phyloP scores from a whole-genome alignment of 2,888 invertebrate genomes.

The Pogonocherus hispidulus region DNA sequence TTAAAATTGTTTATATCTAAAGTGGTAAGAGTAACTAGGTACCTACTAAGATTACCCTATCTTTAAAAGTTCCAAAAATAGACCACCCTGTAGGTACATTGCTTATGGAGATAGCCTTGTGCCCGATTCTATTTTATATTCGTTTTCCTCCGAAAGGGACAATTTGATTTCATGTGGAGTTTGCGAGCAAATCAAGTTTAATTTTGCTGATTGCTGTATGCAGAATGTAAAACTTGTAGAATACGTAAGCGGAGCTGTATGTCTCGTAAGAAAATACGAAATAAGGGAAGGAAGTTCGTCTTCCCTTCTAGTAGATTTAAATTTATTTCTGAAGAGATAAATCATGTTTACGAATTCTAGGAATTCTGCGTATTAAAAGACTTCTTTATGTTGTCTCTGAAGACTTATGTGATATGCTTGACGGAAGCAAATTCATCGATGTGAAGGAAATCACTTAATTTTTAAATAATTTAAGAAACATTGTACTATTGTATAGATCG shows the following conservation, averaged over 20 bases:
- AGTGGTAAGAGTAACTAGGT: no score
- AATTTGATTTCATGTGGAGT: constrained; percentile 54
- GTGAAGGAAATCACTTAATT: neutral
- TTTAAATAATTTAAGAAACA: neutral
- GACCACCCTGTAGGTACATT: no score
- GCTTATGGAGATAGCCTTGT: constrained; percentile 17
- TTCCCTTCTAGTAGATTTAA: constrained; percentile 7
- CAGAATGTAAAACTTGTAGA: constrained; percentile 54
- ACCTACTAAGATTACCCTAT: no score
- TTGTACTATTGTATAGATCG: no score
- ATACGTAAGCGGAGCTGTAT: constrained; percentile 51
- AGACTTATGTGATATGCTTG: neutral
- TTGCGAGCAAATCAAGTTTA: constrained; percentile 56
- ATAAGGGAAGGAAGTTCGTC: constrained; percentile 36
- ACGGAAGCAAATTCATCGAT: neutral
- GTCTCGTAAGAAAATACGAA: constrained; percentile 50
- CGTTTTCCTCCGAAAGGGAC: constrained; percentile 51
- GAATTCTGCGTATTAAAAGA: neutral
- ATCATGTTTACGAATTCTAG: neutral
- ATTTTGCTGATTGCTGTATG: constrained; percentile 56
- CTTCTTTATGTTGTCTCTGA: neutral
- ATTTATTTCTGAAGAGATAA: neutral
- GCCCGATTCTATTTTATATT: constrained; percentile 46
- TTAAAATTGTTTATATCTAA: no score
- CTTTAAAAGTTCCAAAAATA: no score